Percentiles rank a stretch among this genome's conserved stretches.
Conservation (phyloP, 2,113 vertebrate genomes). For the Chionomys nivalis region DNA sequence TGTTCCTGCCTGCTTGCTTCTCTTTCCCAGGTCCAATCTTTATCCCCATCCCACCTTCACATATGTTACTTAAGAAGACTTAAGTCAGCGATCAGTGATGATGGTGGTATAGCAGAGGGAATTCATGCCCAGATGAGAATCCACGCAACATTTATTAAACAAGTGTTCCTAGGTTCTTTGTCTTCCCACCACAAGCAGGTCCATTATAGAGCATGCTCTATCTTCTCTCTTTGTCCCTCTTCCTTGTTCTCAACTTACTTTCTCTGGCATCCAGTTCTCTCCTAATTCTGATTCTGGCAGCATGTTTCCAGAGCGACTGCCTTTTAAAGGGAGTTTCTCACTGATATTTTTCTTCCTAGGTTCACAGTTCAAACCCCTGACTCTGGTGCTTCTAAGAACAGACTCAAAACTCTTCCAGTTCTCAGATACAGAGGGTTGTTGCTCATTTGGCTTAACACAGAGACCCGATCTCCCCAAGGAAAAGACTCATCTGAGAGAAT, state of each 20-base stretch:
- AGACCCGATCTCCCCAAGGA: not conserved
- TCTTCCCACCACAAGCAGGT: not conserved
- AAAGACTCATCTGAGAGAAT: not conserved
- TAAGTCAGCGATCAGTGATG: not conserved
- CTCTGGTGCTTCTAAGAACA: not conserved
- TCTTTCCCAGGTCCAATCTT: not conserved
- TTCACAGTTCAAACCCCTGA: not conserved
- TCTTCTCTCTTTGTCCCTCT: not conserved
- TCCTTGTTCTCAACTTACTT: accelerated
- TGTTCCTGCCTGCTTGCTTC: not conserved
- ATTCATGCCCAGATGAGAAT: not conserved
- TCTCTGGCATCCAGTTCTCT: not conserved
- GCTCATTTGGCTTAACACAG: not conserved
- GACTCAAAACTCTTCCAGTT: not conserved
- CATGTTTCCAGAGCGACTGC: not conserved
- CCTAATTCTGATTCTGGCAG: not conserved
- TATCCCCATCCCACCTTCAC: not conserved
- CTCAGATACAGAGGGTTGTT: not conserved
- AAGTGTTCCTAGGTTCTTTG: not conserved
- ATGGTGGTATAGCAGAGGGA: not conserved
- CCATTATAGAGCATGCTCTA: not conserved
- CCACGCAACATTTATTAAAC: not conserved
- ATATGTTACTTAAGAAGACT: not conserved
- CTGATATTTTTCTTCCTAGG: not conserved
- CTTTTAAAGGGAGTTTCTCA: not conserved